phyloP scores from a whole-genome alignment of 2,888 invertebrate genomes.

The Penaeus monodon region DNA sequence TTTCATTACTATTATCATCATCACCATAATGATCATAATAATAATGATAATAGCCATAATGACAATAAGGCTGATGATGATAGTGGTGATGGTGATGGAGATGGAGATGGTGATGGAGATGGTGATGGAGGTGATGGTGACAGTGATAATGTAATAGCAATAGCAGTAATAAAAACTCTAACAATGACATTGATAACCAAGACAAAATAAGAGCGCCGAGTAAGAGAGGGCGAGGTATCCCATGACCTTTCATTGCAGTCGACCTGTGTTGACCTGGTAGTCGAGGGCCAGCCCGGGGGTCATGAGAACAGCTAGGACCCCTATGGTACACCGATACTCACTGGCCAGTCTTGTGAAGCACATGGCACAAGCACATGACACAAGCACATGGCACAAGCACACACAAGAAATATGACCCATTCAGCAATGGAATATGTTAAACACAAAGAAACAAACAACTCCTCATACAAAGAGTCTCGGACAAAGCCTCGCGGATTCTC shows the following conservation, averaged over 20 bases:
- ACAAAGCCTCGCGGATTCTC: neutral
- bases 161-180: too few species aligned
- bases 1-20: too few species aligned
- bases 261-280: slow-evolving; percentile 1
- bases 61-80: too few species aligned
- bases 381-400: slow-evolving; percentile 9
- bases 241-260: neutral
- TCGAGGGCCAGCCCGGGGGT: slow-evolving; percentile 25
- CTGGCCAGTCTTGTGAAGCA: slow-evolving; percentile 20
- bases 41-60: too few species aligned
- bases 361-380: neutral
- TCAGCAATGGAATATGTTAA: neutral
- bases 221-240: neutral
- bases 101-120: too few species aligned
- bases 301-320: slow-evolving; percentile 30
- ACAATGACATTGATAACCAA: too few species aligned
- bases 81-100: too few species aligned
- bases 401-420: slow-evolving; percentile 14
- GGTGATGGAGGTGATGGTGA: too few species aligned
- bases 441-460: neutral
- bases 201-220: neutral
- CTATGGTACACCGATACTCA: slow-evolving; percentile 27
- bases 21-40: too few species aligned
- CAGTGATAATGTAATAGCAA: too few species aligned
- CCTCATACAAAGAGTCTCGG: neutral